Base-by-base conservation (phyloP, 2,888 invertebrate genomes). In the Leucozona laternaria region DNA sequence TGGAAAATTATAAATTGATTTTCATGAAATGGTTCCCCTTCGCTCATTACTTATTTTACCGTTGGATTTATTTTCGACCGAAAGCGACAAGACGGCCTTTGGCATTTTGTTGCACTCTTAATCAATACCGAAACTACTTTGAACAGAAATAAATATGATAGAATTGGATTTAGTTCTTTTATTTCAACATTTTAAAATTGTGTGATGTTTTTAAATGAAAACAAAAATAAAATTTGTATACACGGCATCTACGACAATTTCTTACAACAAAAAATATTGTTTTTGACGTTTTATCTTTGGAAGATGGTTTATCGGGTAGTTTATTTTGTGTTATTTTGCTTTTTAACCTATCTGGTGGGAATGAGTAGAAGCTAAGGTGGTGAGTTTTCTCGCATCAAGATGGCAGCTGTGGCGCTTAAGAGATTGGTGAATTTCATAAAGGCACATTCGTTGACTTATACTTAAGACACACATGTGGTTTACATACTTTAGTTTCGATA, bases 211-310 rank as follows among this genome's bases (percentile, higher is more conserved):
- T 28, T 37, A 10, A 55, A 34, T 25, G 40, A 68, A 79, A 83
- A 83, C 83, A 83, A 83, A 77, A 83, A 84, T 76, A 76, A 76
- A 84, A 70, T 62, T 84, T 79, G 79, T 84, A 58, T 84, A 84
- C 79, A 84, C 76, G 79, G 58, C 71, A 64, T 70, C 70, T 57
- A 79, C 50, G 83, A 76, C 79, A 84, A 70, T 55, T 45, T 53
- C 34, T 15, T 66, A 68, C 68, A 73, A 73, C 55, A 75, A 79
- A 70, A 68, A 13, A 11, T 34, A 11, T 48, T n/a, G 8, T 45
- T 58, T 79, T 76, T 84, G 84, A 84, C 84, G n/a, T 76, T 84
- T 64, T 11, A 8, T 37, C 71, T 75, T 84, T 73, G 15, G 34
- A 2, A 53, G 79, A 28, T 10, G 45, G 55, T 62, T 78, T 60